A percentile compares a stretch with the other conserved stretches of the same genome.
phyloP scores from a whole-genome alignment of 2,888 invertebrate genomes.

The Xiphydria camelus region DNA sequence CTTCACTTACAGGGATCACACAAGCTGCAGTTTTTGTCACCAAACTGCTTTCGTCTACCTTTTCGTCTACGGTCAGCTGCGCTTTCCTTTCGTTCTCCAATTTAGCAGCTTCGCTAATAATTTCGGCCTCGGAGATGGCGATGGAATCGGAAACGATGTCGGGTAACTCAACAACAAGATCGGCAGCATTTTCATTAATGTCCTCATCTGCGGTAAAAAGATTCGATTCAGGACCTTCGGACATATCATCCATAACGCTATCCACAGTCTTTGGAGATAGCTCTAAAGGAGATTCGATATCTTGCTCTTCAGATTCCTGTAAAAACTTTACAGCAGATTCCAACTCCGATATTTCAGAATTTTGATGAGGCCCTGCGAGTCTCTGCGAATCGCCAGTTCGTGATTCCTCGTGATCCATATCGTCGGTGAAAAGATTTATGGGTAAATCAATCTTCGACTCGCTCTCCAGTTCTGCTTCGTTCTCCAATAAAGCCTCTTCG shows the following conservation, averaged over 20 bases:
- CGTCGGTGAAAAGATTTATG: conserved; percentile 29
- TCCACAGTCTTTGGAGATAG: conserved; percentile 41
- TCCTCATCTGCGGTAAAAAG: conserved; percentile 36
- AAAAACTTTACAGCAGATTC: conserved; percentile 53
- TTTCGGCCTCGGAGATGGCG: conserved; percentile 54
- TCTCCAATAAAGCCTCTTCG: conserved; percentile 15
- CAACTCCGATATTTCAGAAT: conserved; percentile 47
- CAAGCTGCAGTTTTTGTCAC: neutral
- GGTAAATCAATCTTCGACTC: conserved; percentile 29
- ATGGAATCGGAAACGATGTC: conserved; percentile 42
- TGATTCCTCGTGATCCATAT: conserved; percentile 22
- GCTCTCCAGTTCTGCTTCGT: conserved; percentile 13
- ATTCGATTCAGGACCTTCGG: conserved; percentile 27
- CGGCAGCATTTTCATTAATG: conserved; percentile 36
- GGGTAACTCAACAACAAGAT: conserved; percentile 34
- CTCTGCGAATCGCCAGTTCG: conserved; percentile 22
- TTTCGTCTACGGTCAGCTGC: conserved; percentile 34
- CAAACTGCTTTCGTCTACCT: conserved; percentile 13
- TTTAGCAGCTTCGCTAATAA: conserved; percentile 53
- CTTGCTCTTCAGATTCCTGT: conserved; percentile 55
- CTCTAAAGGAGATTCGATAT: conserved; percentile 54
- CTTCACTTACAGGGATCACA: neutral
- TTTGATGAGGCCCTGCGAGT: conserved; percentile 31
- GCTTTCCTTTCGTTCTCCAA: conserved; percentile 47
- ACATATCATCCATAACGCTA: conserved; percentile 27